Evolutionary conservation across 2,113 vertebrate genomes (phyloP), one percentile per base, ranked within the genome.

Genomic region (Muntiacus reevesi): DNA sequence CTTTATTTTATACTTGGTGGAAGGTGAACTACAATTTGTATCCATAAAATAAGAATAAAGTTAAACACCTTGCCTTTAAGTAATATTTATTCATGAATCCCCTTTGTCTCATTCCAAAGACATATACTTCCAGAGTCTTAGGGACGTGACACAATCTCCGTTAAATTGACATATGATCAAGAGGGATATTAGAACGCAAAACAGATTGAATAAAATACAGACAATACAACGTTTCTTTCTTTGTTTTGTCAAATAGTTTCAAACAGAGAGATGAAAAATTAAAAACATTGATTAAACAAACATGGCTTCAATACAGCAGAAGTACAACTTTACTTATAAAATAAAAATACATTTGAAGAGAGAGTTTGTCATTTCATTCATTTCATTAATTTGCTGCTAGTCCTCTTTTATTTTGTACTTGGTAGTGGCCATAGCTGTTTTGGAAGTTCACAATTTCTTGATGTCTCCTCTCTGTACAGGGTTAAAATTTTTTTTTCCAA

Each of bases 1-100:
- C 81, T 97, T 98, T 97, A 95, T 52, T 47, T 43, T 96, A 98
- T 96, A 89, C 64, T 90, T 95, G 89, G 96, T 98, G 92, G 92
- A 97, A 91, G 74, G 54, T 89, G 94, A 98, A 97, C 90, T 74
- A 0, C 55, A 95, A 93, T 97, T 85, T 97, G 43, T 89, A 95
- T 98, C 93, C 88, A 89, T 98, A 94, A 93, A 5, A 19, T 89
- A 86, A 86, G 52, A 59, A 27, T 95, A 86, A 95, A 60, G 91
- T 45, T 87, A 45, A 91, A 45, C 25, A 60, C 52, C 91, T 87
- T 91, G 19, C 33, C 87, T 54, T 95, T 86, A 93, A 89, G 3
- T 43, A 93, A 74, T 88, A 91, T 94, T 95, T 95, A 93, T 74
- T 96, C 33, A 60, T 43, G 36, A 15, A 25, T 84, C 94, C 54